Percentiles rank a stretch among this genome's conserved stretches.
Conservation (phyloP, 2,888 invertebrate genomes). For the Margaritifera margaritifera region DNA sequence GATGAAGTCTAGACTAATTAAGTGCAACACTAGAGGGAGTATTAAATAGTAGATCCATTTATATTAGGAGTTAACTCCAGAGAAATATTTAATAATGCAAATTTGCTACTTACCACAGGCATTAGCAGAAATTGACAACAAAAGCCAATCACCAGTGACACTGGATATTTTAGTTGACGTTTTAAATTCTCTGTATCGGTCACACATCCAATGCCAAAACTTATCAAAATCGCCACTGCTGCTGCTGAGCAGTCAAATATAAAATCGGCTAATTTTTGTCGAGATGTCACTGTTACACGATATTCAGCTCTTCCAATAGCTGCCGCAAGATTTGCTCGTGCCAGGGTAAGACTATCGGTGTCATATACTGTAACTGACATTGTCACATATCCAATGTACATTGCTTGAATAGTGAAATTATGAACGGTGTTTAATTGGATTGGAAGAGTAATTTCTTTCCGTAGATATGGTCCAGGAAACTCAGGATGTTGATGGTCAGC, state of each 20-base stretch:
- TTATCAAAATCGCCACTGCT: conserved; percentile 67
- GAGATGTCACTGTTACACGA: conserved; percentile 50
- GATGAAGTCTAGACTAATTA: too few relatives aligned
- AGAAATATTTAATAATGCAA: too few relatives aligned
- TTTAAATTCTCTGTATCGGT: conserved; percentile 66
- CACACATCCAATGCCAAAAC: conserved; percentile 69
- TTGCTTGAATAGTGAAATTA: conserved; percentile 57
- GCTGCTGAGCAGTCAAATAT: conserved; percentile 68
- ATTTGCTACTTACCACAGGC: conserved; percentile 64
- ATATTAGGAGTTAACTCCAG: too few relatives aligned
- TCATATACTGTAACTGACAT: conserved; percentile 59
- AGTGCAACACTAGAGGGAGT: too few relatives aligned
- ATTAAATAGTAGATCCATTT: too few relatives aligned
- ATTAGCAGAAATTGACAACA: conserved; percentile 69
- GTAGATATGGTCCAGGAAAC: conserved; percentile 22
- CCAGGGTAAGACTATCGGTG: conserved; percentile 41
- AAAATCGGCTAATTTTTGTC: conserved; percentile 62
- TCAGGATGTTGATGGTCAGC: conserved; percentile 19
- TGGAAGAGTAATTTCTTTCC: conserved; percentile 36
- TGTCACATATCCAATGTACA: conserved; percentile 61
- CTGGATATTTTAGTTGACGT: conserved; percentile 63
- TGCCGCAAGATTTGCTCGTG: conserved; percentile 35
- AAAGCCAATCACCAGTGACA: conserved; percentile 65
- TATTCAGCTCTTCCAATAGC: conserved; percentile 52
- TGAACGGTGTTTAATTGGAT: conserved; percentile 45